These are phyloP conservation scores for Protobothrops flavoviridis DNA, from an alignment of 2,113 vertebrate species.

Conservation along the genomic window DNA sequence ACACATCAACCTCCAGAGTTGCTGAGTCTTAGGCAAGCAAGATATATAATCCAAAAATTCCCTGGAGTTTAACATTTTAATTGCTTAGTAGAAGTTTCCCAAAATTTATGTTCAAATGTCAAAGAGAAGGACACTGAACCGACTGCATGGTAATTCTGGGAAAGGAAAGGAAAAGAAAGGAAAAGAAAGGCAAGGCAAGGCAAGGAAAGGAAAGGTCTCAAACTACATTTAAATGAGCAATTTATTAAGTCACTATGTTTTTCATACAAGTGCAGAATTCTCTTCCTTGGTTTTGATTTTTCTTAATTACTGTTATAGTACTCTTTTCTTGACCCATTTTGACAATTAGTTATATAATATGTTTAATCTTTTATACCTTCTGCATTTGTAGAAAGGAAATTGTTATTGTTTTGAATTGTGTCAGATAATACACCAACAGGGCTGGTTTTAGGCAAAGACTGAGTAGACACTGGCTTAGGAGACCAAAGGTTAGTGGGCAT, in stretches of 20 bases:
- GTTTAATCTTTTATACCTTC: not conserved
- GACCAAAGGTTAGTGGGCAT: not conserved
- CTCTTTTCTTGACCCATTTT: not conserved
- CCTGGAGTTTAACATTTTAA: not conserved
- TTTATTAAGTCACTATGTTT: not conserved
- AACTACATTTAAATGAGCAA: not conserved
- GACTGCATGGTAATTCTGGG: not conserved
- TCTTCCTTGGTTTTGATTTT: not conserved
- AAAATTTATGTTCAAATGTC: not conserved
- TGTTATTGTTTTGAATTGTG: not conserved
- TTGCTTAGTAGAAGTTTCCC: not conserved
- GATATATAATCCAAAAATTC: not conserved
- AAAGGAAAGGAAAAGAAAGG: not conserved
- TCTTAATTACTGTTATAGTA: not conserved
- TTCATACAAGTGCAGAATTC: not conserved
- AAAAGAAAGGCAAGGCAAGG: no score
- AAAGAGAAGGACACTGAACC: not conserved
- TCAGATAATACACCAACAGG: not conserved
- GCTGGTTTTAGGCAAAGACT: not conserved
- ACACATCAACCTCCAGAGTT: not conserved
- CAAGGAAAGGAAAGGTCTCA: no score
- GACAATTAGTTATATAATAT: not conserved
- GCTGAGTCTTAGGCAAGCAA: not conserved
- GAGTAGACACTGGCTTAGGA: not conserved
- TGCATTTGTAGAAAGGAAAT: not conserved